These are phyloP conservation scores for Alviniconcha strummeri DNA, from an alignment of 2,888 invertebrate species.

Conservation along the genomic window DNA sequence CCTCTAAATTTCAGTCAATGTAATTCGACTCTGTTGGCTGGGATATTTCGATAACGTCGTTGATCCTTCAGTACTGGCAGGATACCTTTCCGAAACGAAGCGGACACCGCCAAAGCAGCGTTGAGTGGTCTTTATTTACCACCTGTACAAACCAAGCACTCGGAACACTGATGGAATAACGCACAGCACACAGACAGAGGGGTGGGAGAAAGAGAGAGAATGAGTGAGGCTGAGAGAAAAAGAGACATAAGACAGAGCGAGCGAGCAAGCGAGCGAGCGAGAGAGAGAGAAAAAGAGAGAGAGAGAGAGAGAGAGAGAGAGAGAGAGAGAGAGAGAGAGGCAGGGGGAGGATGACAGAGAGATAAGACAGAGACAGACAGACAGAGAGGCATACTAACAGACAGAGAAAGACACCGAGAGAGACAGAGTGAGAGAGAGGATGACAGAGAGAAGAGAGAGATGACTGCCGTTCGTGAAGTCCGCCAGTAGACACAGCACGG, in stretches of 20 bases:
- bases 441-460: neutral
- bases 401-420: neutral
- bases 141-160: too few species aligned
- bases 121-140: too few species aligned
- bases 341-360: neutral
- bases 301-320: neutral
- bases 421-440: neutral
- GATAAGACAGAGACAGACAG: neutral
- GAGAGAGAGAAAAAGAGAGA: neutral
- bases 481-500: too few species aligned
- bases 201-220: neutral
- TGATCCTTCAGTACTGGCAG: too few species aligned
- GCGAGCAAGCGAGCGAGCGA: neutral
- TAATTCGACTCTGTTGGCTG: too few species aligned
- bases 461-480: too few species aligned
- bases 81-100: too few species aligned
- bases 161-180: too few species aligned
- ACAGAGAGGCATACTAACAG: neutral
- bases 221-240: neutral
- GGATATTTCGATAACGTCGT: too few species aligned
- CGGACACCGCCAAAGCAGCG: too few species aligned
- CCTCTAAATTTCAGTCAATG: too few species aligned
- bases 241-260: neutral
- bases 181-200: neutral
- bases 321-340: neutral